Base-by-base conservation (phyloP, 1,140 invertebrate genomes). In the Armadillidium nasatum region DNA sequence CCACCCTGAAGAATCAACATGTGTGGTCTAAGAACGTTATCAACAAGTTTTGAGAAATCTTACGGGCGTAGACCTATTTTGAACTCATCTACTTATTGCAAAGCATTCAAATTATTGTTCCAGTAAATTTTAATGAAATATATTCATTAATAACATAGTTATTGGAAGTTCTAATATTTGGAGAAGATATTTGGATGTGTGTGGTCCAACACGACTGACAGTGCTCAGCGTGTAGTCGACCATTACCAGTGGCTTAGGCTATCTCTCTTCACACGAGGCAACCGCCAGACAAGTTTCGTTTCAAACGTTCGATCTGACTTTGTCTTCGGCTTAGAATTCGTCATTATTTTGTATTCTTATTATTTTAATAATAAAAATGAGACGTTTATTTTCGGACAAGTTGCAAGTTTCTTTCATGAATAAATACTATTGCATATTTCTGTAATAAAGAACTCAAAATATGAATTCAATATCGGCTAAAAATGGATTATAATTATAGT, bases 181-280 rank as follows among this genome's bases (percentile, higher is more conserved):
- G 73, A 60, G 79, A 69, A 21, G 45, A 21, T 67, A 45, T 50
- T 46, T 44, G 72, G 44, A 68, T 74, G 79, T 80, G 79, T 80
- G 79, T 80, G 79, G 79, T 80, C 79, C 76, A 21, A 72, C 21
- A 69, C 46, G 79, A 80, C 74, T 80, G 79, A 80, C 79, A 80
- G 79, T 71, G 54, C 76, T 45, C 76, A 77, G 76, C 76, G 71
- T 71, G 76, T 71, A 69, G 74, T 75, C 73, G 73, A 72, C 46
- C 74, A 80, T 80, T 77, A 77, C 79, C 76, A 77, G 76, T 80
- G 79, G 79, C 79, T 80, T 75, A 75, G 74, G 73, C 76, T 75
- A 60, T 54, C 75, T 67, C 60, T 71, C 76, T 80, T 80, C 79
- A 80, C 79, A 79, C 50, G 50, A 60, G 50, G 11, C 50, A 60